Evolutionary conservation across 2,888 invertebrate genomes (phyloP).

Genomic region (Chrysina gloriosa): DNA sequence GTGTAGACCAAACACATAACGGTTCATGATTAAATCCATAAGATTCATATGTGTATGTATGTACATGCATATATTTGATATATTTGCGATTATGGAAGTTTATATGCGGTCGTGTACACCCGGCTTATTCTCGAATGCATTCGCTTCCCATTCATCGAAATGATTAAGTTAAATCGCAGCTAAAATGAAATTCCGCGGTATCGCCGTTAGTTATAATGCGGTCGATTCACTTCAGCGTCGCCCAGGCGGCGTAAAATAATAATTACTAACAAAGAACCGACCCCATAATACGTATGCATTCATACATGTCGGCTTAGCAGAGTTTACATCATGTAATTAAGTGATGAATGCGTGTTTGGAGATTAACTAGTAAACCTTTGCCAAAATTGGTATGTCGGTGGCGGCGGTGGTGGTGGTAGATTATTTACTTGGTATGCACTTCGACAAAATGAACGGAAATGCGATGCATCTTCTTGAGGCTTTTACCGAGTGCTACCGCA

Average conservation of each 20-base stretch:
- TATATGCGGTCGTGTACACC: background rate
- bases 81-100: constrained; percentile 1
- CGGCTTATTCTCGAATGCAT: background rate
- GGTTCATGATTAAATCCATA: background rate
- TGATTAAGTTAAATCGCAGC: constrained; percentile 6
- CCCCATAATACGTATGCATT: too few relatives aligned
- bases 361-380: background rate
- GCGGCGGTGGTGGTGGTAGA: background rate
- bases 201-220: background rate
- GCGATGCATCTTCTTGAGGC: too few relatives aligned
- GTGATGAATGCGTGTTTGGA: background rate
- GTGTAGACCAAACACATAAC: too few relatives aligned
- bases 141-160: constrained; percentile 7
- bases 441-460: too few relatives aligned
- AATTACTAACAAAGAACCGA: background rate
- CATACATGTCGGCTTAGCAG: background rate
- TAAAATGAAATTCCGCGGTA: background rate
- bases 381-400: background rate
- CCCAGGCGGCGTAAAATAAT: background rate
- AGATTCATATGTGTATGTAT: too few relatives aligned
- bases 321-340: background rate
- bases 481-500: too few relatives aligned
- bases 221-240: background rate
- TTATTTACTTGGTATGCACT: background rate
- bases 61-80: too few relatives aligned